phyloP scores from a whole-genome alignment of 2,113 vertebrate species.

The Forbesichthys papilliferus region DNA sequence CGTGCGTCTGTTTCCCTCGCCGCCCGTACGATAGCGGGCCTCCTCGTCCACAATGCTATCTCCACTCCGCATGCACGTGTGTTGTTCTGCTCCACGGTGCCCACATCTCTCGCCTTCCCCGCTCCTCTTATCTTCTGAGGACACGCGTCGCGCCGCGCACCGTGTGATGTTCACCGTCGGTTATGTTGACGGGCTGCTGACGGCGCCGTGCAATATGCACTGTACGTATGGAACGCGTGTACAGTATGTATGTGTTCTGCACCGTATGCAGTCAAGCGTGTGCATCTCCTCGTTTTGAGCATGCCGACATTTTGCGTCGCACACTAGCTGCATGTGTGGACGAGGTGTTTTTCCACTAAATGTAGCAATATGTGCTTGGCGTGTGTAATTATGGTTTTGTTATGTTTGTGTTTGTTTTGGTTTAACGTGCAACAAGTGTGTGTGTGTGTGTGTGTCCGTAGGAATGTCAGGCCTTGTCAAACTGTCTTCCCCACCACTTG shows the following conservation, averaged over 20 bases:
- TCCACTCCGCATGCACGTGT: slow-evolving; percentile 34
- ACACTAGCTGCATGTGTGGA: slow-evolving; percentile 11
- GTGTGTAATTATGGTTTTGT: not conserved
- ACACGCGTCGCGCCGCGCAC: slow-evolving; percentile 36
- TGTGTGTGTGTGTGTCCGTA: not conserved
- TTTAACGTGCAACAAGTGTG: not conserved
- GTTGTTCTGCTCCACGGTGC: slow-evolving; percentile 36
- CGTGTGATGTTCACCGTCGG: slow-evolving; percentile 60
- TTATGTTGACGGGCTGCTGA: slow-evolving; percentile 41
- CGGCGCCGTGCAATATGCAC: too few species aligned
- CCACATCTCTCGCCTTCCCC: slow-evolving; percentile 11
- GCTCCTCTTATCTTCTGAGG: slow-evolving; percentile 54
- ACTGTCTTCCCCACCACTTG: slow-evolving; percentile 52
- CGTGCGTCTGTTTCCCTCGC: slow-evolving; percentile 11
- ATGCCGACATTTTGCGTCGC: slow-evolving; percentile 18
- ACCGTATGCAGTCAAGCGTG: not conserved
- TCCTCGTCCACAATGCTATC: slow-evolving; percentile 42
- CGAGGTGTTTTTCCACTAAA: too few species aligned
- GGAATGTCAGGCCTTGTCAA: slow-evolving; percentile 41
- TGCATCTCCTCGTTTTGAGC: not conserved
- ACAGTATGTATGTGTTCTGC: not conserved
- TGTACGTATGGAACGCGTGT: not conserved
- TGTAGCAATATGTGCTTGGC: too few species aligned
- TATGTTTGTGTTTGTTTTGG: not conserved
- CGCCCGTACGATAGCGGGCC: slow-evolving; percentile 33